Percentiles rank a stretch among this genome's conserved stretches.
Conservation (phyloP, 2,888 invertebrate genomes). For the Eristalinus sepulchralis region DNA sequence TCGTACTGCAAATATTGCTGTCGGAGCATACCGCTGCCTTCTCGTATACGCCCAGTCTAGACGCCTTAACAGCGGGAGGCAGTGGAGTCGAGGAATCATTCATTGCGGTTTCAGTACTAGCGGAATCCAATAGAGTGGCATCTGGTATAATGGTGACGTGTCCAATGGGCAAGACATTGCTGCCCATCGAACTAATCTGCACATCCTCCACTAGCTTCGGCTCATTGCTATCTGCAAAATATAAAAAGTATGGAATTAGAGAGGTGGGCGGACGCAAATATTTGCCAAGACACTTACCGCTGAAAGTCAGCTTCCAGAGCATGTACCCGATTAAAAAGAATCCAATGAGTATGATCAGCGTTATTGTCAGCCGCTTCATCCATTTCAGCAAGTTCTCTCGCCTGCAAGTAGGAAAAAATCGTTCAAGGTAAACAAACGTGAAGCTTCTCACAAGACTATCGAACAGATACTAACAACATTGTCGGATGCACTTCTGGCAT, state of each 20-base stretch:
- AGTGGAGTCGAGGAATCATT: not conserved
- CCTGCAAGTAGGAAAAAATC: slow-evolving; percentile 73
- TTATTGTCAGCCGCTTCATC: slow-evolving; percentile 79
- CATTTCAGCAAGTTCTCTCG: slow-evolving; percentile 78
- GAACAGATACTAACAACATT: slow-evolving; percentile 54
- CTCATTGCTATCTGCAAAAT: slow-evolving; percentile 68
- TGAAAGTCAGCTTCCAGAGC: slow-evolving; percentile 78
- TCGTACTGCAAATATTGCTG: slow-evolving; percentile 87
- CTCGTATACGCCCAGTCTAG: slow-evolving; percentile 76
- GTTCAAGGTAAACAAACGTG: not conserved
- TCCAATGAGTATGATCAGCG: slow-evolving; percentile 78
- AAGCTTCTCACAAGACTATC: not conserved
- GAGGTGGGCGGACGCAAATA: not conserved
- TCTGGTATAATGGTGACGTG: slow-evolving; percentile 33
- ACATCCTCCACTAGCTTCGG: slow-evolving; percentile 58
- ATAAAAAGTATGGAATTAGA: not conserved
- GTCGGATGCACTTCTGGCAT: not conserved
- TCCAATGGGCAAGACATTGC: not conserved
- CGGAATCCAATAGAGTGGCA: slow-evolving; percentile 25
- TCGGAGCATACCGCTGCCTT: slow-evolving; percentile 91
- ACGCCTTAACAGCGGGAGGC: slow-evolving; percentile 65
- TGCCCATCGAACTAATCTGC: slow-evolving; percentile 23
- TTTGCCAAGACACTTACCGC: slow-evolving; percentile 75
- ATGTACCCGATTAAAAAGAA: slow-evolving; percentile 78
- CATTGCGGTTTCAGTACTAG: not conserved